Evolutionary conservation across 1,140 invertebrate genomes (phyloP), one percentile per base, ranked within the genome.

Genomic region (Lanistes nyassanus): DNA sequence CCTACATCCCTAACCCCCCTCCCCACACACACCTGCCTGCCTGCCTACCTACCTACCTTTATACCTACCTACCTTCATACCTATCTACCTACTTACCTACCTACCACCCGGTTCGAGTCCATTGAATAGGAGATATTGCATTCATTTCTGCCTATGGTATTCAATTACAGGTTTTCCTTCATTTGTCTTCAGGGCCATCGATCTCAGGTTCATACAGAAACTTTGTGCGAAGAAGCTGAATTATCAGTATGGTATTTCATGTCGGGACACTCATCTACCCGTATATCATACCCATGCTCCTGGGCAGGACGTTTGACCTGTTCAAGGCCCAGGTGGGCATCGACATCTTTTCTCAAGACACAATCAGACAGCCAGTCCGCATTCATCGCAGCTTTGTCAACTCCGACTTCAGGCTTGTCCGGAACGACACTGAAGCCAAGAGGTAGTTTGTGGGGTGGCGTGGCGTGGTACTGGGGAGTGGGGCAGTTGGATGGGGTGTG

Each of bases 251-350:
- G 56, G 29, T 9, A 9, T 60, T n/a, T 0, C n/a, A 53, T 13
- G 51, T 60, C n/a, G 51, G 74, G 13, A 53, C 65, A 1, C 19
- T 62, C 37, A 29, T 76, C 16, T 67, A 68, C 60, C 74, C 74
- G 1, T 76, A 76, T 42, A 69, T 76, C 55, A 76, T 76, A 36
- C 74, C 74, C 65, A 76, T 76, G 74, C 56, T 76, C 34, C 67
- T 76, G 74, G 74, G 74, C 5, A 42, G 74, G 9, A 76, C 74
- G 26, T 76, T 76, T 56, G 74, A 76, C 74, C 65, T 76, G 3
- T 76, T 69, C 56, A 76, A 42, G 51, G 65, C 74, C 11, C 66
- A 76, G 66, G 74, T 76, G 26, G 74, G 74, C 47, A 66, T 76
- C 31, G 74, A 76, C 56, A 76, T 76, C 67, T 76, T 76, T 31